These are phyloP conservation scores for Plecturocebus donacophilus DNA, from an alignment of 2,113 vertebrate genomes.

Conservation along the genomic window DNA sequence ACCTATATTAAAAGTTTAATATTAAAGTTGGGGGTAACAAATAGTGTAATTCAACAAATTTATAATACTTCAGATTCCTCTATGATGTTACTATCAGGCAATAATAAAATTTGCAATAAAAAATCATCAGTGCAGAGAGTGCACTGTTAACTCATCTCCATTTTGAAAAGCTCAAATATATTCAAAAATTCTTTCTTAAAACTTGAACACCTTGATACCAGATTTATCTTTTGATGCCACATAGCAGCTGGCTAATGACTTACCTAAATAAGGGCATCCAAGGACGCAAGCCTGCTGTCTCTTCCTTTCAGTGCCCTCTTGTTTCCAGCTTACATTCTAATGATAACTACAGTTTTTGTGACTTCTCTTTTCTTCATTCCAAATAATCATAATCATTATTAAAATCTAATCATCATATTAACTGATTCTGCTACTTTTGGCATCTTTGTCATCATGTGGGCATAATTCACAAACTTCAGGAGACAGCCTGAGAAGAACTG, in stretches of 20 bases:
- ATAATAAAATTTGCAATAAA: background rate
- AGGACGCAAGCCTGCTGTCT: background rate
- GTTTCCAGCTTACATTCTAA: background rate
- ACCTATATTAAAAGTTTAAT: background rate
- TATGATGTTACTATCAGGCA: background rate
- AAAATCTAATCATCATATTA: background rate
- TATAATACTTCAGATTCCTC: background rate
- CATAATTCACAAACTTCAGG: background rate
- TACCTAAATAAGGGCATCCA: background rate
- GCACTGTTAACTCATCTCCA: background rate
- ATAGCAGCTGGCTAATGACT: background rate
- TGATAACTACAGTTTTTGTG: background rate
- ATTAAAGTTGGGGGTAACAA: background rate
- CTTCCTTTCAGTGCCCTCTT: background rate
- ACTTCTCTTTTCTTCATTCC: background rate
- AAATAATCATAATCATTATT: background rate
- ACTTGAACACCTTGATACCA: background rate
- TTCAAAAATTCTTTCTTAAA: background rate
- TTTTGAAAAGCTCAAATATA: background rate
- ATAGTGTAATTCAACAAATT: background rate
- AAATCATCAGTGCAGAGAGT: background rate
- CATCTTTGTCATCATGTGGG: background rate
- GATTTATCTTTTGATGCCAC: background rate
- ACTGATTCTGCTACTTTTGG: background rate
- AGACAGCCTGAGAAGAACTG: background rate